These are phyloP conservation scores for Podiceps cristatus DNA, from an alignment of 2,113 vertebrate species.

Conservation along the genomic window DNA sequence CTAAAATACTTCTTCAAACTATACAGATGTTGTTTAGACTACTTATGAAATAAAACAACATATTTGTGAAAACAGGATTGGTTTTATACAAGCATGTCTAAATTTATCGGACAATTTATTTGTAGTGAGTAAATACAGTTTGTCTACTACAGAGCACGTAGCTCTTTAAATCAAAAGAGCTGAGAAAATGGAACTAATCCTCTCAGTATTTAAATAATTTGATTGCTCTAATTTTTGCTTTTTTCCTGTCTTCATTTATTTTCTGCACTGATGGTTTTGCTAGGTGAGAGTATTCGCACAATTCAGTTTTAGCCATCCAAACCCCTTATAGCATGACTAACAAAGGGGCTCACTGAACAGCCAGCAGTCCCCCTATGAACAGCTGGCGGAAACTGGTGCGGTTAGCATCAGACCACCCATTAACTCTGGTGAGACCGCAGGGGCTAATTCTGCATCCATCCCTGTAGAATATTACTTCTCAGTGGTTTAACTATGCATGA, in stretches of 20 bases:
- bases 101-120: background rate
- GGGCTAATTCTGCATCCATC: slow-evolving; percentile 15
- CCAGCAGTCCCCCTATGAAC: slow-evolving; percentile 12
- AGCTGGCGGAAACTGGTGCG: slow-evolving; percentile 31
- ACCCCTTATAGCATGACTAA: slow-evolving; percentile 26
- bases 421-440: background rate
- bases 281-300: background rate
- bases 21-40: background rate
- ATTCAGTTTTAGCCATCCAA: background rate
- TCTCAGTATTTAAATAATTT: background rate
- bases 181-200: background rate
- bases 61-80: background rate
- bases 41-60: background rate
- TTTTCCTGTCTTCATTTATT: background rate
- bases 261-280: background rate
- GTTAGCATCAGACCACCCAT: slow-evolving; percentile 7
- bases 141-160: background rate
- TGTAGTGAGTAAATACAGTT: background rate
- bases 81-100: background rate
- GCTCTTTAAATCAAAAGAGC: background rate
- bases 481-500: background rate
- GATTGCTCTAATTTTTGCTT: background rate
- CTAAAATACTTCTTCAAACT: background rate
- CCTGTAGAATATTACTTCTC: background rate
- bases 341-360: background rate